Base-by-base conservation (phyloP, 1,140 invertebrate species). In the Ericerus pela region DNA sequence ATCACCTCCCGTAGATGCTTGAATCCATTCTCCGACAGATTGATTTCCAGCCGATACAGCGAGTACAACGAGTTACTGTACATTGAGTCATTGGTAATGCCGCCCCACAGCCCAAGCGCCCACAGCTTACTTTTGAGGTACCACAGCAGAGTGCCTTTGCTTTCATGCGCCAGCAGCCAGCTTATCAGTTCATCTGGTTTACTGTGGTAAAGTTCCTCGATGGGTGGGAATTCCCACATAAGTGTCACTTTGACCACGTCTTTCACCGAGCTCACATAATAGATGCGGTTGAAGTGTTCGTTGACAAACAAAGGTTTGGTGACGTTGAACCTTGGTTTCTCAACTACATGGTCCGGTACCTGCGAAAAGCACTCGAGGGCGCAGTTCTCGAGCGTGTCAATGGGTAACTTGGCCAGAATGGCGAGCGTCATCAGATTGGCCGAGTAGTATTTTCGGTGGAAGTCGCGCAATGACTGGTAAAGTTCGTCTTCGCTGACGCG, bases 401-500 rank as follows among this genome's bases (percentile, higher is more conserved):
- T 70, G 11, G 83, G 75, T 64, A 92, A 72, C 65, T 84, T 78
- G 2, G 85, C 86, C 76, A 86, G 68, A 37, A 96, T 74, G 59
- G 84, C 79, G 2, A 95, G 65, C 36, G 79, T 88, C 88, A 96
- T 95, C 57, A 88, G 74, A 64, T 94, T 82, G 4, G 88, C 85
- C 24, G 85, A 85, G 64, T 96, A 96, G 69, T 91, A 84, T 36
- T 81, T 70, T 61, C 77, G 73, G 54, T 85, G 76, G 65, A 94
- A 93, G 53, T 87, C 79, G 58, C 90, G 79, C 1, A 94, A 69
- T 11, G 75, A 70, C 51, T 73, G 62, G 58, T 84, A 75, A 1
- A 87, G 67, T 30, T 73, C 71, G 20, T 80, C 76, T 56, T 85
- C 81, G 41, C 75, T 76, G n/a, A n/a, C n/a, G n/a, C n/a, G n/a